Evolutionary conservation across 2,113 vertebrate genomes (phyloP).

Genomic region (Periophthalmus modestus): DNA sequence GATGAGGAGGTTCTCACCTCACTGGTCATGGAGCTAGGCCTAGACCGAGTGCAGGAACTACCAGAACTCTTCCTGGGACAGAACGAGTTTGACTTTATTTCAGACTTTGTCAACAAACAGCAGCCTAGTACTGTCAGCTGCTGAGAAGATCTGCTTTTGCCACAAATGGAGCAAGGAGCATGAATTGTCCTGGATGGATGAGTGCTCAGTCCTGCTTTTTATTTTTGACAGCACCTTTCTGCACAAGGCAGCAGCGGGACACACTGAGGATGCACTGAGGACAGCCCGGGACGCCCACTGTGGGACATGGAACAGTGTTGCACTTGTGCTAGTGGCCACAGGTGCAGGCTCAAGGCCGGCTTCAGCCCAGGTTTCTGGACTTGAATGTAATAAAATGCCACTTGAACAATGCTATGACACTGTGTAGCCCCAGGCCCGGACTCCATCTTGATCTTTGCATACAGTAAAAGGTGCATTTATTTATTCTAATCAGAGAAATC

Average conservation of each 20-base stretch:
- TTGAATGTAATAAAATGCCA: constrained; percentile 81
- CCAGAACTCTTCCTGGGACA: constrained; percentile 97
- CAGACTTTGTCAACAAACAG: constrained; percentile 96
- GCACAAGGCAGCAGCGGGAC: constrained; percentile 23
- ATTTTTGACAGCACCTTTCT: constrained; percentile 41
- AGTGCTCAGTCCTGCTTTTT: constrained; percentile 44
- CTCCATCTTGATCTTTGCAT: constrained; percentile 60
- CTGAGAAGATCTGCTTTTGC: constrained; percentile 73
- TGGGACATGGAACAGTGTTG: constrained; percentile 32
- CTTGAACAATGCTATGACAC: constrained; percentile 76
- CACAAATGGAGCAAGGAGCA: constrained; percentile 31
- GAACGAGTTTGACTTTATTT: constrained; percentile 97
- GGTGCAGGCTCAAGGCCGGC: constrained; percentile 26
- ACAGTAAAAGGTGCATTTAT: constrained; percentile 77
- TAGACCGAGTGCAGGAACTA: constrained; percentile 95
- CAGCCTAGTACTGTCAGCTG: constrained; percentile 95
- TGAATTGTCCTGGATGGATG: constrained; percentile 42
- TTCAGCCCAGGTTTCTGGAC: constrained; percentile 59
- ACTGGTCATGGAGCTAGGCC: constrained; percentile 91
- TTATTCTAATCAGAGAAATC: constrained; percentile 72
- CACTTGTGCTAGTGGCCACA: constrained; percentile 41
- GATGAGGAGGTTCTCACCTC: constrained; percentile 97
- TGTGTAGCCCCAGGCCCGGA: constrained; percentile 67
- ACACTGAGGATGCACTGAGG: constrained; percentile 26
- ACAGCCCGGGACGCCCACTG: constrained; percentile 58